Evolutionary conservation across 2,113 vertebrate genomes (phyloP).

Genomic region (Camelus dromedarius): DNA sequence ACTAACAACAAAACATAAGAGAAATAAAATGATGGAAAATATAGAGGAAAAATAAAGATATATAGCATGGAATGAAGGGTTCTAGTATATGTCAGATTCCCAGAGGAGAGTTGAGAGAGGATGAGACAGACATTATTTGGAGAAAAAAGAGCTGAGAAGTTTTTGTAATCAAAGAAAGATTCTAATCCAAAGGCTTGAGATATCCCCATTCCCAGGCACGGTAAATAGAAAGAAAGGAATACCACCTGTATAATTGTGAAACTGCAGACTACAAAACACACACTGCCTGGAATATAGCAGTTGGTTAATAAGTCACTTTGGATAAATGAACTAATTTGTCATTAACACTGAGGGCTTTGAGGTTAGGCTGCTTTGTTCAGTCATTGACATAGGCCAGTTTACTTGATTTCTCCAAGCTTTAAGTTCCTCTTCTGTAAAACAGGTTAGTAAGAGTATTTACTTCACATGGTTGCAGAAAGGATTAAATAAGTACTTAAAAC

Average conservation of each 20-base stretch:
- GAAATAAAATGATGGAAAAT: neutral
- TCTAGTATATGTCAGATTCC: neutral
- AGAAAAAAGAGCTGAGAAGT: neutral
- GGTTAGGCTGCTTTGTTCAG: neutral
- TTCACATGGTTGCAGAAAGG: neutral
- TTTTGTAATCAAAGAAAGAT: conserved; percentile 13
- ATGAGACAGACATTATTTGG: neutral
- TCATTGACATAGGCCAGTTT: neutral
- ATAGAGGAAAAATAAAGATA: neutral
- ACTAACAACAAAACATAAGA: neutral
- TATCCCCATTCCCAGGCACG: neutral
- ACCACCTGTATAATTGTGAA: neutral
- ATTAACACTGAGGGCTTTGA: neutral
- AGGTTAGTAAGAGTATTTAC: neutral
- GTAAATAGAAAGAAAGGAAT: neutral
- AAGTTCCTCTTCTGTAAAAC: neutral
- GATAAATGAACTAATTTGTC: neutral
- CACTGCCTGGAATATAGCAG: neutral
- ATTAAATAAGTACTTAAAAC: neutral
- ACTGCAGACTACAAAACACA: neutral
- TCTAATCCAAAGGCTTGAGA: conserved; percentile 9
- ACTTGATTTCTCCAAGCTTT: neutral
- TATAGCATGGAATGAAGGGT: neutral
- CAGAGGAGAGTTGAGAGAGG: neutral
- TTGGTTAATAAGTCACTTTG: neutral